Evolutionary conservation across 2,113 vertebrate genomes (phyloP).

Genomic region (Gymnogyps californianus): DNA sequence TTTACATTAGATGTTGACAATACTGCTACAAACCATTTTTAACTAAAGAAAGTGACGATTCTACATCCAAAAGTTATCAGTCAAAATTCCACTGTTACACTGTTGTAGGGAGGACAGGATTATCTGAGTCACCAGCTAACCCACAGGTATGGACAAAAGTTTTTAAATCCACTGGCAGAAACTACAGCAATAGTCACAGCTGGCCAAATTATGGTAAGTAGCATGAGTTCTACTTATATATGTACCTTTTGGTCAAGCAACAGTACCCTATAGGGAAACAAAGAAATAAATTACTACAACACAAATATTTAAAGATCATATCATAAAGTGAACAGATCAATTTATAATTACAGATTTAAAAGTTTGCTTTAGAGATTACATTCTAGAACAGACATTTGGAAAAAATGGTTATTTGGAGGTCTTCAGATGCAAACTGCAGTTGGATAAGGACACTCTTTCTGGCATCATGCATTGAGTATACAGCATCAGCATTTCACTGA

Average conservation of each 20-base stretch:
- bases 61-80: not conserved
- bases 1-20: not conserved
- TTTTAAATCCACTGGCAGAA: slow-evolving; percentile 31
- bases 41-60: slow-evolving; percentile 15
- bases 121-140: not conserved
- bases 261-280: not conserved
- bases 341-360: not conserved
- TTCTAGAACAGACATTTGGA: not conserved
- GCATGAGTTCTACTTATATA: not conserved
- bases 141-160: not conserved
- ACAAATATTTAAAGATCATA: not conserved
- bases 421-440: not conserved
- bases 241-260: not conserved
- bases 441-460: not conserved
- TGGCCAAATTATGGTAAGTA: not conserved
- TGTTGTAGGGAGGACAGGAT: not conserved
- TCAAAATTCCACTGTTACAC: not conserved
- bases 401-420: not conserved
- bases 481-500: not conserved
- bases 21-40: not conserved
- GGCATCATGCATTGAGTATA: not conserved
- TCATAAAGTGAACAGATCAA: not conserved
- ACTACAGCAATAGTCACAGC: not conserved
- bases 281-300: not conserved
- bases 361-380: not conserved